Base-by-base conservation (phyloP, 2,113 vertebrate species). In the Clarias batrachus region DNA sequence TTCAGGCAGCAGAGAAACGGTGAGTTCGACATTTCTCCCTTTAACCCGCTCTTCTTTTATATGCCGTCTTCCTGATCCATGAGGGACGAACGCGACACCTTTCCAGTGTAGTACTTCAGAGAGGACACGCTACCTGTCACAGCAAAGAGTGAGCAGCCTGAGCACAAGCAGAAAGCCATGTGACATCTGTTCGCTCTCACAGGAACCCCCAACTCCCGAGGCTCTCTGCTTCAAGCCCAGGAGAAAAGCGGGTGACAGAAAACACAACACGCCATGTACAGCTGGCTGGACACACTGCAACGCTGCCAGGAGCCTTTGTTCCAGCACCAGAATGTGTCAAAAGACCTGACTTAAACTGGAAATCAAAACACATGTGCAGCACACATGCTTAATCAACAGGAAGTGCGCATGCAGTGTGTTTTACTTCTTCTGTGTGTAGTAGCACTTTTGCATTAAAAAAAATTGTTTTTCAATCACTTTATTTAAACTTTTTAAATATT, bases 131-230 rank as follows among this genome's bases (percentile, higher is more conserved):
- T 93, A 92, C 92, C 90, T 92, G 93, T 94, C 94, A 94, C 87
- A 70, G 86, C 62, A 62, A 86, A 91, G 73, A 63, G 27, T 68
- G 57, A 57, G 81, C 79, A 83, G 87, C 90, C 89, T 82, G 60
- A 88, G 86, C 14, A 41, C 89, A 88, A 89, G 87, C 90, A 90
- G 90, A 92, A 91, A 93, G 90, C 92, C 91, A 90, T 92, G 92
- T 92, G 93, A 95, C 94, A 95, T 94, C 93, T 95, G 93, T 93
- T 94, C 91, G 85, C 91, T 93, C 92, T 90, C 91, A 77, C 85
- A 93, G 93, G 92, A 93, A 82, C 88, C 92, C 85, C 87, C 87
- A 33, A 93, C 91, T 94, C 92, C 91, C 92, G 90, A 86, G 92
- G 93, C 93, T 93, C 91, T 88, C 90, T 90, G 89, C 91, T 90